Conservation (phyloP, 2,797 vertebrate genomes). For the Tiaroga cobitis region DNA sequence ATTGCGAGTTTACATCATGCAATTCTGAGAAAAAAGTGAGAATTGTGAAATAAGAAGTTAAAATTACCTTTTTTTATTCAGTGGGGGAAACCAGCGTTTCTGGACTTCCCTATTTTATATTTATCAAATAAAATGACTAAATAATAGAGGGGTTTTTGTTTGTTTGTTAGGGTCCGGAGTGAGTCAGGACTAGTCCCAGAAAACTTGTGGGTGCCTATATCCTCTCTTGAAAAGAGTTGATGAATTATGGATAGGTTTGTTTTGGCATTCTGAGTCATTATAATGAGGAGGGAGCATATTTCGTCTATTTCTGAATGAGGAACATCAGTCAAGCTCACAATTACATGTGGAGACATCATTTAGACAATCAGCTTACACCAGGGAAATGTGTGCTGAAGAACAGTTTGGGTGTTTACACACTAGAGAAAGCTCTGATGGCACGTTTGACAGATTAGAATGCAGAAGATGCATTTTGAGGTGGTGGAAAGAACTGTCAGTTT, state of each 20-base stretch:
- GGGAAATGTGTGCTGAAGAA: slow-evolving; percentile 16
- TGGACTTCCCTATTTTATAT: no score
- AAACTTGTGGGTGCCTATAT: background rate
- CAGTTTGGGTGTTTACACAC: slow-evolving; percentile 22
- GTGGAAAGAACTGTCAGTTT: slow-evolving; percentile 17
- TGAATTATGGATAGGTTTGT: background rate
- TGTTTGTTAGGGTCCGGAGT: no score
- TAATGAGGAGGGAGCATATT: background rate
- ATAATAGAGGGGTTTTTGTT: no score
- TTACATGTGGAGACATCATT: slow-evolving; percentile 12
- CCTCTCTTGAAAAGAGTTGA: background rate
- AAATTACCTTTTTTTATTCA: no score
- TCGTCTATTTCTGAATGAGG: background rate
- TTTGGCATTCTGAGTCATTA: slow-evolving; percentile 7
- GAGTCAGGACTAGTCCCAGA: no score
- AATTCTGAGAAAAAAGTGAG: no score
- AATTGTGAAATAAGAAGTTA: no score
- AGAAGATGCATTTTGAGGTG: background rate
- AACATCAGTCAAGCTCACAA: background rate
- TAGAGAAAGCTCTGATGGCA: background rate
- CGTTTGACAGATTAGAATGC: background rate
- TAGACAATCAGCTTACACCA: slow-evolving; percentile 4
- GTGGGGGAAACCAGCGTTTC: no score
- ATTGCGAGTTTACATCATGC: no score
- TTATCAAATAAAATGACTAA: no score